These are phyloP conservation scores for Oxystoma pomonae DNA, from an alignment of 2,888 invertebrate genomes.

Conservation along the genomic window DNA sequence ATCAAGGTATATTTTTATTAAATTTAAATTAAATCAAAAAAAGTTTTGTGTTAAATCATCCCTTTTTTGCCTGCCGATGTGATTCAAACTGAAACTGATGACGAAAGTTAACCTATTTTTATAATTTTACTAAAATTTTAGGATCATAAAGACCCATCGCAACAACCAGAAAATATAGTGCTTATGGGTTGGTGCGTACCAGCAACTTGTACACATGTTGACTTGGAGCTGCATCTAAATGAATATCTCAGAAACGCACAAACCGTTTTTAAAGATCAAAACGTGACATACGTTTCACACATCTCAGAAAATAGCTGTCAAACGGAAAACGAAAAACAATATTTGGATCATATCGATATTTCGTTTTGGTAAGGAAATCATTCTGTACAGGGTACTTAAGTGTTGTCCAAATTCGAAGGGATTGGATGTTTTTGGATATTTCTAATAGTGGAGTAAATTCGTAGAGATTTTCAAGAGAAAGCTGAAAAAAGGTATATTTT, in stretches of 20 bases:
- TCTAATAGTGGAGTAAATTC: too few species aligned
- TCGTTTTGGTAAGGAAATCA: conserved; percentile 35
- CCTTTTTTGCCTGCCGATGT: too few species aligned
- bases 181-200: conserved; percentile 38
- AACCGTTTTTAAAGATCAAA: conserved; percentile 36
- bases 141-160: conserved; percentile 35
- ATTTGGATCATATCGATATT: conserved; percentile 32
- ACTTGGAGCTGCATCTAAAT: conserved; percentile 31
- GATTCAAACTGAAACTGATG: too few species aligned
- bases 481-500: too few species aligned
- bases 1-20: too few species aligned
- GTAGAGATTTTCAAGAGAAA: too few species aligned
- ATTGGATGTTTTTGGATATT: not conserved
- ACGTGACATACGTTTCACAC: conserved; percentile 29
- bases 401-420: not conserved
- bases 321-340: conserved; percentile 24
- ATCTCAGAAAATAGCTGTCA: conserved; percentile 31
- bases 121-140: too few species aligned
- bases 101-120: too few species aligned
- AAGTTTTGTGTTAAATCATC: too few species aligned
- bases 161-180: conserved; percentile 33
- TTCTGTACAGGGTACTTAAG: too few species aligned
- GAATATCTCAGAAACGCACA: conserved; percentile 28
- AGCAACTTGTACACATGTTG: conserved; percentile 33
- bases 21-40: too few species aligned